Conservation (phyloP, 2,888 invertebrate genomes). For the Lymantria dispar region DNA sequence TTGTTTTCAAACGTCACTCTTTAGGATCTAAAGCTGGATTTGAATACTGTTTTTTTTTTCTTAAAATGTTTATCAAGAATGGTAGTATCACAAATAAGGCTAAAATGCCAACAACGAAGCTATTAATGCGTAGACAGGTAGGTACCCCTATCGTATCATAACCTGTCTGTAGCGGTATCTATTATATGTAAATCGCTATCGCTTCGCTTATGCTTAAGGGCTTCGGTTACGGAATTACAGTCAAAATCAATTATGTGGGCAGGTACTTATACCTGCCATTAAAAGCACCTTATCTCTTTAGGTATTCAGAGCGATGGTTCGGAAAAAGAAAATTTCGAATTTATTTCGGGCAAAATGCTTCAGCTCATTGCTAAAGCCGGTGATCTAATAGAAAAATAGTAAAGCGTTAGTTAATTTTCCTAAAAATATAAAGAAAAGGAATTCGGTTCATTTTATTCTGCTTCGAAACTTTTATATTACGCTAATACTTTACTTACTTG, state of each 20-base stretch:
- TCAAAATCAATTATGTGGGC: conserved; percentile 43
- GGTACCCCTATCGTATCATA: too few relatives aligned
- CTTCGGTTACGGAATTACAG: conserved; percentile 35
- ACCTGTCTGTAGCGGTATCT: not conserved
- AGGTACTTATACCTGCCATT: conserved; percentile 39
- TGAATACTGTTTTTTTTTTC: too few relatives aligned
- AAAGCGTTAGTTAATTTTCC: not conserved
- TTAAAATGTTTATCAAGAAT: too few relatives aligned
- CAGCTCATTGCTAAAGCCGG: conserved; percentile 8
- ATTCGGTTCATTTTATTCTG: not conserved
- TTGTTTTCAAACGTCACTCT: too few relatives aligned
- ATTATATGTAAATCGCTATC: conserved; percentile 10
- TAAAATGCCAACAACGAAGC: too few relatives aligned
- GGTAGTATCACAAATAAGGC: too few relatives aligned
- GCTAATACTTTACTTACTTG: too few relatives aligned
- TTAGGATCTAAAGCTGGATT: too few relatives aligned
- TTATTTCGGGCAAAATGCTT: conserved; percentile 27
- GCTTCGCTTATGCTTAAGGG: conserved; percentile 28
- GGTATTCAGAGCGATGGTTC: conserved; percentile 31
- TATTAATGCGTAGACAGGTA: too few relatives aligned
- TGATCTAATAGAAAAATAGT: conserved; percentile 8
- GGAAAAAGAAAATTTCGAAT: conserved; percentile 26
- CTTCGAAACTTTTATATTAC: not conserved
- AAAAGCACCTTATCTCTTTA: conserved; percentile 41
- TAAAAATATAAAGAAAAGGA: not conserved